These are phyloP conservation scores for Epinotia nisella DNA, from an alignment of 2,888 invertebrate genomes.

Conservation along the genomic window DNA sequence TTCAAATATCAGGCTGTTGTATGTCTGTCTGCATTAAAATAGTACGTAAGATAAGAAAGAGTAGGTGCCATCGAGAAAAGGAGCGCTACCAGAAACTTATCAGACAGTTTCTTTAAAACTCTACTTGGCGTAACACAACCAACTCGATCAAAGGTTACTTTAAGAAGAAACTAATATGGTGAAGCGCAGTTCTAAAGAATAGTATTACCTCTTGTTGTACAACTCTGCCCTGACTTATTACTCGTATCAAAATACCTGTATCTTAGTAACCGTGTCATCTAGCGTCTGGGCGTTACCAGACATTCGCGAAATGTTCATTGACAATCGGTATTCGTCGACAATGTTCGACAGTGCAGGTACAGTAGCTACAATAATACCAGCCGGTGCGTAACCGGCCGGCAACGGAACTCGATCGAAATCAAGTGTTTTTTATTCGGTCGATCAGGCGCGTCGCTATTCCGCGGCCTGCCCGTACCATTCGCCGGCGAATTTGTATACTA, in stretches of 20 bases:
- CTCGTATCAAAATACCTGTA: not conserved
- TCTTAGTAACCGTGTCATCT: slow-evolving; percentile 6
- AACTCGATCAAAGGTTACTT: not conserved
- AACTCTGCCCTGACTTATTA: not conserved
- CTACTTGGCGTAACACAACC: not conserved
- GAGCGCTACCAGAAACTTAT: too few species aligned
- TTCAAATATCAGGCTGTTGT: too few species aligned
- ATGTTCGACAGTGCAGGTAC: slow-evolving; percentile 43
- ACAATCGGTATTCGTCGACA: slow-evolving; percentile 45
- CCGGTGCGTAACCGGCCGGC: slow-evolving; percentile 51
- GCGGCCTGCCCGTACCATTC: slow-evolving; percentile 65
- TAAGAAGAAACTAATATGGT: not conserved
- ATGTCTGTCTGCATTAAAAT: not conserved
- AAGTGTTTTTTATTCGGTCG: slow-evolving; percentile 61
- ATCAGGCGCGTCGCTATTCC: slow-evolving; percentile 59
- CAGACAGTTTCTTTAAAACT: too few species aligned
- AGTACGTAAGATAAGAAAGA: not conserved
- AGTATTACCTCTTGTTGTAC: not conserved
- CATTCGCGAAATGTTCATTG: slow-evolving; percentile 26
- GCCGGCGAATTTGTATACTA: slow-evolving; percentile 62
- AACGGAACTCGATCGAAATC: slow-evolving; percentile 59
- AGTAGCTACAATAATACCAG: slow-evolving; percentile 47
- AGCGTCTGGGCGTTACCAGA: slow-evolving; percentile 19
- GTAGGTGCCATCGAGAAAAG: too few species aligned
- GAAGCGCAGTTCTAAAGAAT: not conserved